Conservation (phyloP, 1,140 invertebrate species). For the Drosophila rhopaloa region DNA sequence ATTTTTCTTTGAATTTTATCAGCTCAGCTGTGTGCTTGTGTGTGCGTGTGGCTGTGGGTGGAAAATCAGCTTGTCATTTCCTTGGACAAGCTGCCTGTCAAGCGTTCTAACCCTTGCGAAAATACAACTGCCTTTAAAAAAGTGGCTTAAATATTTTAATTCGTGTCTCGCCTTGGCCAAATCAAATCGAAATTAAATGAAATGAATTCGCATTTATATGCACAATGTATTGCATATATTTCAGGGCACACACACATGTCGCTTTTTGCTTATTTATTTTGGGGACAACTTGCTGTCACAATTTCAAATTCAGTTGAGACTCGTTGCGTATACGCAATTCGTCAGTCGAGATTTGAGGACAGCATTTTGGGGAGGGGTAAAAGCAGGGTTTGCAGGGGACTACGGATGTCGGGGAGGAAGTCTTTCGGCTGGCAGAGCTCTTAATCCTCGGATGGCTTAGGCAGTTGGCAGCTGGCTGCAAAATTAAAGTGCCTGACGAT, state of each 20-base stretch:
- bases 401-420: constrained; percentile 1
- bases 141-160: constrained; percentile 72
- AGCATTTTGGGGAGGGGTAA: not conserved
- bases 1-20: constrained; percentile 71
- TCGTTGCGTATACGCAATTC: constrained; percentile 72
- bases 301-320: constrained; percentile 68
- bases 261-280: constrained; percentile 66
- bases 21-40: constrained; percentile 34
- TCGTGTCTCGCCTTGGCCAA: constrained; percentile 46
- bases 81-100: constrained; percentile 23
- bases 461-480: constrained; percentile 61
- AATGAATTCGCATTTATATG: constrained; percentile 70
- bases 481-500: constrained; percentile 74
- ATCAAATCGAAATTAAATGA: constrained; percentile 42
- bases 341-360: constrained; percentile 66
- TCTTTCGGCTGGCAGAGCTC: constrained; percentile 33
- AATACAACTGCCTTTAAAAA: constrained; percentile 18
- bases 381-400: not conserved
- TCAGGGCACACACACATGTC: constrained; percentile 9
- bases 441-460: constrained; percentile 68
- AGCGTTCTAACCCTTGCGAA: constrained; percentile 16
- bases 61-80: constrained; percentile 39
- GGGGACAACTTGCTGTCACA: constrained; percentile 68
- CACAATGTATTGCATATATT: constrained; percentile 57
- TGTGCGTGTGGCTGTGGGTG: constrained; percentile 23